Base-by-base conservation (phyloP, 1,140 invertebrate genomes). In the Hypsibius dujardini region DNA sequence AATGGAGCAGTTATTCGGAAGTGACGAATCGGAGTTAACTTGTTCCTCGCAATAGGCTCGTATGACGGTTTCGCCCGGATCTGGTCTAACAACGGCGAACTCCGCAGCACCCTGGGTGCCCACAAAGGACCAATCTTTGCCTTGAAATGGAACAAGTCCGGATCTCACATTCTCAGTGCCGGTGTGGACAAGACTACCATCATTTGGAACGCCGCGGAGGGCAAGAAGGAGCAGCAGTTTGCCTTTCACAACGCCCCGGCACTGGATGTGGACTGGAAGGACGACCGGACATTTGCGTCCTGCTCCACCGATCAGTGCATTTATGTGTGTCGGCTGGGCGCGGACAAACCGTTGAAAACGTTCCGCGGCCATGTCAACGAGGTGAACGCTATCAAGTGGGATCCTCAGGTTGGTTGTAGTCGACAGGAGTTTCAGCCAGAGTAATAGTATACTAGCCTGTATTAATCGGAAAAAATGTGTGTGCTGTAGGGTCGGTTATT, bases 41-140 rank as follows among this genome's bases (percentile, higher is more conserved):
- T 28, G 28, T 28, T 28, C 28, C 28, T 28, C 28, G 28, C 28
- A 28, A 28, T 28, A 28, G 95, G 95, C 67, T 97, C 92, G 72
- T 98, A 98, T 79, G 95, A 98, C 82, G 95, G 95, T 1, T 98
- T 92, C 81, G 95, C 95, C 42, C 83, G 95, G 71, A 95, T 98
- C 75, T 98, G 95, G 95, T 93, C 88, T 59, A 96, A 90, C 47
- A 90, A 96, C 79, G 95, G 83, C 79, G 75, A 75, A 60, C 80
- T 97, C 73, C 89, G 90, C 1, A 94, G 90, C 45, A 97, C 94
- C 45, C 81, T 98, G 71, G 93, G 94, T 0, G 94, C 98, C 79
- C 95, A 98, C 77, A 98, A 98, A 82, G 95, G 95, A n/a, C 95
- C 95, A 1, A 98, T 98, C 76, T 98, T 98, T 84, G 95, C 95